Evolutionary conservation across 2,113 vertebrate species (phyloP), one percentile per base, ranked within the genome.

Genomic region (Chaetorhynchus papuensis): DNA sequence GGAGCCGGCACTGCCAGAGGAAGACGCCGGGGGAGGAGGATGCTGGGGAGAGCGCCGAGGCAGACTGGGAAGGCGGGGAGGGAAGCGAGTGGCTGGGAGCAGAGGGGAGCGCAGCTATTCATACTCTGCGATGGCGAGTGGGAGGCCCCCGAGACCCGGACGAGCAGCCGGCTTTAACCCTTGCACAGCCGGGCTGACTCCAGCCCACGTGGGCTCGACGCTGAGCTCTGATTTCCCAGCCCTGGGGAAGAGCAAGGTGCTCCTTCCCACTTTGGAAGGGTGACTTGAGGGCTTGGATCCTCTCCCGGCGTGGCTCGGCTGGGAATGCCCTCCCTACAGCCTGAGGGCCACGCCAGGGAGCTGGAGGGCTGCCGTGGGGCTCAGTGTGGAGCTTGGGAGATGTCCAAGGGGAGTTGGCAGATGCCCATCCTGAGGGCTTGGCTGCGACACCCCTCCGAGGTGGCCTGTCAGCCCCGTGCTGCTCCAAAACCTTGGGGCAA

Each of bases 91-190:
- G 96, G 87, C 87, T 79, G 81, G 37, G 95, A 93, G 83, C 19
- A 27, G 78, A 72, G 90, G 68, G 89, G 78, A 94, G 78, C 31
- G n/a, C 80, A 82, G 89, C 96, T 97, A 97, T 97, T 97, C 97
- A 97, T 97, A 97, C 91, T 65, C 87, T 65, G 60, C 50, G 8
- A 31, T 10, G 89, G 47, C 13, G 86, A 95, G 95, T 95, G 97
- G 97, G 97, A 96, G 96, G 95, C 91, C 89, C 96, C 94, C 49
- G 94, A 88, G 88, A 93, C 72, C 91, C 81, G 26, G 77, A 16
- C 39, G 41, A 91, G 83, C 64, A 66, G 89, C 60, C 3, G 35
- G 3, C 3, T 27, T 90, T 97, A 97, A 97, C 97, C 61, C 97
- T 94, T 97, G 61, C 69, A 10, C 45, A 13, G 56, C 96, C 77